Evolutionary conservation across 2,113 vertebrate genomes (phyloP).

Genomic region (Onychostoma macrolepis): DNA sequence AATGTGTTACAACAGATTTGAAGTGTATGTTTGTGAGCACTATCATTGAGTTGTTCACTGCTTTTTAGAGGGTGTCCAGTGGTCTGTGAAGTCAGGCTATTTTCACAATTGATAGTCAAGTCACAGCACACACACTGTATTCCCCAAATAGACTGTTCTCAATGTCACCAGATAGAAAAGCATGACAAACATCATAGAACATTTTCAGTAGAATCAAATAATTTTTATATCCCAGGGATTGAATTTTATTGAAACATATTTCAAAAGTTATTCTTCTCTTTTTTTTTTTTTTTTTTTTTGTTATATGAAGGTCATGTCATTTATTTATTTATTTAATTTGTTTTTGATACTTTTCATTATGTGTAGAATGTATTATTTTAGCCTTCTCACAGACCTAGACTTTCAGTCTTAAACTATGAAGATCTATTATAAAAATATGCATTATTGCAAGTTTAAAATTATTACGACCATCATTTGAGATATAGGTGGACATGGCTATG

Average conservation of each 20-base stretch:
- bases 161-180: not conserved
- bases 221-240: not conserved
- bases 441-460: not conserved
- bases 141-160: not conserved
- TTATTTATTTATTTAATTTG: not conserved
- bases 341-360: not conserved
- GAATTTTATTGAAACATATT: not conserved
- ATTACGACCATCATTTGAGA: not conserved
- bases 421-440: not conserved
- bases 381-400: not conserved
- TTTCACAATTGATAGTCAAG: constrained; percentile 29
- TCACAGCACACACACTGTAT: constrained; percentile 14
- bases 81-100: constrained; percentile 20
- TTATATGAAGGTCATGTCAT: not conserved
- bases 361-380: not conserved
- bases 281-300: no score
- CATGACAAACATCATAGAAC: not conserved
- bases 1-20: not conserved
- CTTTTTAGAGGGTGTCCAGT: not conserved
- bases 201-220: not conserved
- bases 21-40: not conserved
- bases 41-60: not conserved
- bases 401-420: not conserved
- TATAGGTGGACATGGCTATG: not conserved
- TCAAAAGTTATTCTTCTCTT: not conserved